These are phyloP conservation scores for Pilophorus perplexus DNA, from an alignment of 2,888 invertebrate genomes.

Conservation along the genomic window DNA sequence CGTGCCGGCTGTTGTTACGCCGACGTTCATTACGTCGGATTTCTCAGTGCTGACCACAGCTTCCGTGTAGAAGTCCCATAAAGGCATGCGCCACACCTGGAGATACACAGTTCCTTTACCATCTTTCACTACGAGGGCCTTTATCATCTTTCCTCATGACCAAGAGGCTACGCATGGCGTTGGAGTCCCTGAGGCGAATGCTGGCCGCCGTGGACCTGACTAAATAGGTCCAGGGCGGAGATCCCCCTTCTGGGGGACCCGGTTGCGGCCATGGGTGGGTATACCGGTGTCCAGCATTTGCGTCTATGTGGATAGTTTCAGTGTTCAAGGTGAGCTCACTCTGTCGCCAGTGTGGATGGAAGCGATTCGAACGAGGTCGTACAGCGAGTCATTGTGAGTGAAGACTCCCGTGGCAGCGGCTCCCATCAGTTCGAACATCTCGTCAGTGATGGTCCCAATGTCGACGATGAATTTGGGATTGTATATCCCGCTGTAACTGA, in stretches of 20 bases:
- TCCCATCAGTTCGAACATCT: slow-evolving; percentile 63
- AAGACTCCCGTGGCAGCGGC: slow-evolving; percentile 71
- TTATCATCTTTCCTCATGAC: too few relatives aligned
- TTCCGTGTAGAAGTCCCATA: slow-evolving; percentile 52
- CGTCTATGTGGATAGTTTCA: too few relatives aligned
- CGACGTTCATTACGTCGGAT: slow-evolving; percentile 44
- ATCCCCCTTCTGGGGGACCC: too few relatives aligned
- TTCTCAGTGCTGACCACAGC: slow-evolving; percentile 40
- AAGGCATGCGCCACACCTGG: slow-evolving; percentile 73
- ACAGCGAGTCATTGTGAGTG: slow-evolving; percentile 67
- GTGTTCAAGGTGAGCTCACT: too few relatives aligned
- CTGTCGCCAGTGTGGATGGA: slow-evolving; percentile 73
- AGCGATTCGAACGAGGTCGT: slow-evolving; percentile 65
- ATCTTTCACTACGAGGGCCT: too few relatives aligned
- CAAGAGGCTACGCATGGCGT: too few relatives aligned
- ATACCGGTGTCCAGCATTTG: too few relatives aligned
- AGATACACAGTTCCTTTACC: not conserved
- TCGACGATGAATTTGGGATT: slow-evolving; percentile 72
- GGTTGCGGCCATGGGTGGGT: too few relatives aligned
- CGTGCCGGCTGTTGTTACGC: slow-evolving; percentile 49
- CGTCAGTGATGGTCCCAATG: slow-evolving; percentile 74
- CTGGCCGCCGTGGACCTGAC: too few relatives aligned
- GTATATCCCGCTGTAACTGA: slow-evolving; percentile 73
- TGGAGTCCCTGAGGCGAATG: too few relatives aligned
- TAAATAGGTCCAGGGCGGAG: too few relatives aligned